Evolutionary conservation across 2,888 invertebrate species (phyloP), one percentile per base, ranked within the genome.

Genomic region (Acanthoscelides obtectus): DNA sequence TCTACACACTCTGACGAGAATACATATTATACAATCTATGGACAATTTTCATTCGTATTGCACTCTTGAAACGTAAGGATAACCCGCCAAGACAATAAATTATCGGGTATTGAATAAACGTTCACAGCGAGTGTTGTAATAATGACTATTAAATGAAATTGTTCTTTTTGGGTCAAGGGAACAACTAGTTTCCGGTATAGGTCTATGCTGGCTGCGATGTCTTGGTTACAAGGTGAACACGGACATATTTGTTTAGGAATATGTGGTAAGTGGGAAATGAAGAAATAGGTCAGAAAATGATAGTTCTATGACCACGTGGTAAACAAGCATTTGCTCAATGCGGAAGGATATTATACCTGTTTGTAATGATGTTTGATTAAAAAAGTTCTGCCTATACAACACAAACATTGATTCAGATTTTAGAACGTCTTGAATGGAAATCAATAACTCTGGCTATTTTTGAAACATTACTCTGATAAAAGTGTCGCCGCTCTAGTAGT

Each of bases 131-230:
- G 70, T 75, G 75, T 73, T 71, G 74, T 70, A 75, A 75, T 72
- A 45, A 72, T 70, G 70, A 71, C 70, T 70, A 70, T 67, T 74
- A 70, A 45, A 45, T 45, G 45, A 45, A 45, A 45, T 45, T 45
- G 67, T 68, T 70, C 72, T 75, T 76, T 77, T 77, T 76, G 69
- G 77, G 77, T 77, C 77, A 77, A 76, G 77, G 77, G 73, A 74
- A 73, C 72, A 71, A 71, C 73, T 71, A 73, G 73, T 77, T 77
- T 77, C 77, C 77, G 77, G 75, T 75, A 72, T 63, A 72, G 71
- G 22, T 22, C 21, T 66, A 66, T 20, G 22, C 8, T 45, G 45
- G 6, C 45, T 45, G 6, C 66, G 22, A 66, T 45, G 45, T 45
- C 45, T 45, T 45, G 45, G 45, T 6, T 45, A 45, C 45, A 45